These are phyloP conservation scores for Leptosomus discolor DNA, from an alignment of 2,113 vertebrate genomes.

Conservation along the genomic window DNA sequence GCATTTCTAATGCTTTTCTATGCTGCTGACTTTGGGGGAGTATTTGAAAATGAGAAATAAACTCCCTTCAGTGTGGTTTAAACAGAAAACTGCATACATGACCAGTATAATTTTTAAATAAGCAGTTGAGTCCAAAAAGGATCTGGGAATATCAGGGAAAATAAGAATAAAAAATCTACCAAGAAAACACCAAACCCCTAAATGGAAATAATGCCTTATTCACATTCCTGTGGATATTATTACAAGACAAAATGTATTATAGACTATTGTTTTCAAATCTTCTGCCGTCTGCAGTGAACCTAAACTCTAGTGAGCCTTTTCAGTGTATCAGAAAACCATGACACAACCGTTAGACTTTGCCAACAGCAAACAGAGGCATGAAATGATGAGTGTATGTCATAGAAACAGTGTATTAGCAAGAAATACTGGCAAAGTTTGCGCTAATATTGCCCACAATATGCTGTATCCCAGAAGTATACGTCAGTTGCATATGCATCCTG, in stretches of 20 bases:
- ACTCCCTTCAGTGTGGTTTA: background rate
- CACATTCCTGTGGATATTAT: background rate
- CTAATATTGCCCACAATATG: background rate
- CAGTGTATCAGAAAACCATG: background rate
- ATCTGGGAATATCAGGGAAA: background rate
- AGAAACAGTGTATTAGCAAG: background rate
- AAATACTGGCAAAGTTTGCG: background rate
- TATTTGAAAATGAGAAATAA: background rate
- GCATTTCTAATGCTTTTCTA: background rate
- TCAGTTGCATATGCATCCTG: background rate
- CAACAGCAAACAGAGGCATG: background rate
- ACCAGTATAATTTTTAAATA: background rate
- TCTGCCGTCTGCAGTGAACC: rapidly evolving
- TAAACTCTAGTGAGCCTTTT: background rate
- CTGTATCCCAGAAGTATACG: background rate
- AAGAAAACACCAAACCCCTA: background rate
- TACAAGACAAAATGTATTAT: background rate
- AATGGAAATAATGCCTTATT: background rate
- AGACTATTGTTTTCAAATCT: background rate
- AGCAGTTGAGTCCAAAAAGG: background rate
- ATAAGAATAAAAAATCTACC: background rate
- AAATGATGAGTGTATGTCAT: background rate
- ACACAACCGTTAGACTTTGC: background rate
- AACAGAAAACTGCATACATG: background rate
- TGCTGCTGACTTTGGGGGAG: background rate